phyloP scores from a whole-genome alignment of 2,888 invertebrate genomes.

The Cyclophora punctaria region DNA sequence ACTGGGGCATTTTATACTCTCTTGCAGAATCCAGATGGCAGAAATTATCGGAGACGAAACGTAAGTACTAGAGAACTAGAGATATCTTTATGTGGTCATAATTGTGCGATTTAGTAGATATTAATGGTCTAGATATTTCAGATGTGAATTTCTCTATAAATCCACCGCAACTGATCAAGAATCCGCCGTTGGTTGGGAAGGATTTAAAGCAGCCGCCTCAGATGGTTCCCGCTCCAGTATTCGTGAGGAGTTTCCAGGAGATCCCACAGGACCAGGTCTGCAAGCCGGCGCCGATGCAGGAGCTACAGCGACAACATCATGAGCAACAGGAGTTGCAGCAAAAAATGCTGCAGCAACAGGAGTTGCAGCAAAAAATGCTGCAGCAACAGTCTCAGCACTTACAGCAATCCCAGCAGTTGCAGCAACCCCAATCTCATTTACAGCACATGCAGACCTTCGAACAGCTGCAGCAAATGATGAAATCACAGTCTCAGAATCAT shows the following conservation, averaged over 20 bases:
- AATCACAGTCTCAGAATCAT: no score
- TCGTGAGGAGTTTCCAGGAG: not conserved
- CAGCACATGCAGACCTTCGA: not conserved
- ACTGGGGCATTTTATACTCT: not conserved
- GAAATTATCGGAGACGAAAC: constrained; percentile 12
- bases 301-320: not conserved
- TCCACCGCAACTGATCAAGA: constrained; percentile 24
- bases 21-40: constrained; percentile 16
- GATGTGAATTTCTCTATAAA: constrained; percentile 36
- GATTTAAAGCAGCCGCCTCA: constrained; percentile 1
- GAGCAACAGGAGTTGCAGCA: no score
- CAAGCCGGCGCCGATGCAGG: not conserved
- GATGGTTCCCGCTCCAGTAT: constrained; percentile 4
- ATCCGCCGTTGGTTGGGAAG: constrained; percentile 9
- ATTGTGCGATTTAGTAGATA: not conserved
- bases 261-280: not conserved
- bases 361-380: not conserved
- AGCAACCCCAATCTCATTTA: not conserved
- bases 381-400: not conserved
- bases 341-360: not conserved
- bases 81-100: not conserved
- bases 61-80: constrained; percentile 22
- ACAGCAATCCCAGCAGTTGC: constrained; percentile 1
- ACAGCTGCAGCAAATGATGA: not conserved
- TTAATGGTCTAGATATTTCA: constrained; percentile 30